Evolutionary conservation across 2,797 vertebrate species (phyloP).

Genomic region (Platalea minor): DNA sequence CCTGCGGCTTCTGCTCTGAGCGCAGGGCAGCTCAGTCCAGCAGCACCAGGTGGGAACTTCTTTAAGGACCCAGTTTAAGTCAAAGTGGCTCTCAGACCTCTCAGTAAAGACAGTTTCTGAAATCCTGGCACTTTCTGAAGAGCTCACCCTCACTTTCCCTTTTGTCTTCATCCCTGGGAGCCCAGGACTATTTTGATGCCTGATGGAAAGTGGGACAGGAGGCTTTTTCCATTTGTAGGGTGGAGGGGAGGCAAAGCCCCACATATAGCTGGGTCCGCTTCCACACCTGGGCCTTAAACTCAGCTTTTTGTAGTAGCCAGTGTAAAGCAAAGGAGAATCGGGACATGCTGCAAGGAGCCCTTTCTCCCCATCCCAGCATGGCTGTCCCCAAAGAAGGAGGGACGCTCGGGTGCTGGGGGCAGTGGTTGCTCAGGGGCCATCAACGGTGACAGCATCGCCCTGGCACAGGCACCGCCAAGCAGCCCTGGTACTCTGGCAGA

Average conservation of each 20-base stretch:
- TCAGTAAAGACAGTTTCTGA: neutral
- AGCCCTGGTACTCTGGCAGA: neutral
- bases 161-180: neutral
- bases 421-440: neutral
- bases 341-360: neutral
- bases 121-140: neutral
- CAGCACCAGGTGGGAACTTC: accelerated
- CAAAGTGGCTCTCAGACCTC: neutral
- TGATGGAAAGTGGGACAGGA: neutral
- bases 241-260: neutral
- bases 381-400: neutral
- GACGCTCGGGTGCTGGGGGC: accelerated
- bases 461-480: neutral
- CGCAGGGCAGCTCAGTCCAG: neutral
- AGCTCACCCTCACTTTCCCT: neutral
- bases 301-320: neutral
- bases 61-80: no score
- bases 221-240: neutral
- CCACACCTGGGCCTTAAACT: neutral
- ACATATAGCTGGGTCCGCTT: neutral
- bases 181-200: neutral
- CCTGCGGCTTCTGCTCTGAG: neutral
- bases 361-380: neutral
- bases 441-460: neutral
- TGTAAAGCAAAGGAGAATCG: neutral